Base-by-base conservation (phyloP, 2,113 vertebrate genomes). In the Tachuris rubrigastra region DNA sequence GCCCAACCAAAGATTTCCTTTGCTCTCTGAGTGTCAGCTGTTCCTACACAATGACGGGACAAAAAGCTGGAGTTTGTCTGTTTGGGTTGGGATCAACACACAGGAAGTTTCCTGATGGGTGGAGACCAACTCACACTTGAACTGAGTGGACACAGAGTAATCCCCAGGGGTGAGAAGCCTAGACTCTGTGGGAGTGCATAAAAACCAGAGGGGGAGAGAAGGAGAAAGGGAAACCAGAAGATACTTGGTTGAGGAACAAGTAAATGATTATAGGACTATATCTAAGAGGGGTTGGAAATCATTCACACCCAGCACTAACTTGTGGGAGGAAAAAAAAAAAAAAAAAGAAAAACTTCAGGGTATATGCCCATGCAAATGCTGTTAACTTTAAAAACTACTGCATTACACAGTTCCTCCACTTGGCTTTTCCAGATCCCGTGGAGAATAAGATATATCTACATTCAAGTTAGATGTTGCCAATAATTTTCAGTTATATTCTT, bases 211-310 rank as follows among this genome's bases (percentile, higher is more conserved):
- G 2, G 11, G 11, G 15, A 46, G 41, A 49, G 92, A 85, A 73
- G 14, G 2, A 62, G 7, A 10, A 65, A 67, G 7, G 14, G 4
- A 76, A 68, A 67, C 6, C 8, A 25, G n/a, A 72, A 75, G 37
- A 42, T 14, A 59, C 20, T 46, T 85, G 31, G 33, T 13, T 58
- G 33, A 58, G 11, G 22, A 78, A 85, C 8, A 50, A 69, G 10
- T 65, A 67, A 35, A 68, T 60, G 0, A 18, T 37, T 25, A n/a
- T 86, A 52, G 42, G 9, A 20, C 25, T n/a, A 0, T 18, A 1
- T n/a, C n/a, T 66, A 12, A 59, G 81, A 78, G 16, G 20, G 14
- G 12, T 2, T 87, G 49, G 33, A 68, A 82, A 78, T 42, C 5
- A 10, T 58, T 85, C 65, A 37, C n/a, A 44, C 2, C 10, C 37